Evolutionary conservation across 2,113 vertebrate genomes (phyloP), one percentile per base, ranked within the genome.

Genomic region (Archilochus colubris): DNA sequence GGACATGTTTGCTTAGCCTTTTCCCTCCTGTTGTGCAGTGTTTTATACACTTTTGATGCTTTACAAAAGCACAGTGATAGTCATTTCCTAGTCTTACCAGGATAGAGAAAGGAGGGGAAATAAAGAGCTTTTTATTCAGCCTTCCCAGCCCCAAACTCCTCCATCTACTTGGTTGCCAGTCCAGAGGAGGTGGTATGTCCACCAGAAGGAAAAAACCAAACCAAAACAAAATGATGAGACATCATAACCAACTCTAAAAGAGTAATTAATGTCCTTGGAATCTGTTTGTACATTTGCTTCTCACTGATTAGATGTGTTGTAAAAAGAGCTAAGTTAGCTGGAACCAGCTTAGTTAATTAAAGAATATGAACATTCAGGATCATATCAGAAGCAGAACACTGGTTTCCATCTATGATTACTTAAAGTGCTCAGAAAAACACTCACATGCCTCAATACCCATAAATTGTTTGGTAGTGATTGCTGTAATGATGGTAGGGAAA

Each of bases 131-230:
- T 59, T 54, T 73, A 20, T 51, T 64, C 18, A 87, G 14, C 27
- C 33, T 87, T 24, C 12, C 20, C 38, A 75, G 2, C 14, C 11
- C 6, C 17, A 66, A 33, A n/a, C 24, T 69, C 30, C 58, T 63
- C 9, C 7, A n/a, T 31, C 12, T 21, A 25, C 12, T 38, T 44
- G 11, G 13, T 6, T 62, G 9, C 22, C 27, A 30, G 3, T 64
- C 7, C 54, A 62, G 2, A 64, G 10, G 7, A 59, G 2, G 48
- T 3, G 8, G 3, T 33, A 3, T 31, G 18, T n/a, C 33, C 18
- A n/a, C 33, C 7, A 83, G 11, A 70, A 55, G 15, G 14, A 18
- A 77, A 20, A 46, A 33, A 28, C 22, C 9, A 7, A 3, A 33
- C 10, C 40, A 40, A 40, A 40, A 40, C 40, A 40, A 40, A 40